phyloP scores from a whole-genome alignment of 1,140 invertebrate species.

The Pseudomyrmex cubaensis region DNA sequence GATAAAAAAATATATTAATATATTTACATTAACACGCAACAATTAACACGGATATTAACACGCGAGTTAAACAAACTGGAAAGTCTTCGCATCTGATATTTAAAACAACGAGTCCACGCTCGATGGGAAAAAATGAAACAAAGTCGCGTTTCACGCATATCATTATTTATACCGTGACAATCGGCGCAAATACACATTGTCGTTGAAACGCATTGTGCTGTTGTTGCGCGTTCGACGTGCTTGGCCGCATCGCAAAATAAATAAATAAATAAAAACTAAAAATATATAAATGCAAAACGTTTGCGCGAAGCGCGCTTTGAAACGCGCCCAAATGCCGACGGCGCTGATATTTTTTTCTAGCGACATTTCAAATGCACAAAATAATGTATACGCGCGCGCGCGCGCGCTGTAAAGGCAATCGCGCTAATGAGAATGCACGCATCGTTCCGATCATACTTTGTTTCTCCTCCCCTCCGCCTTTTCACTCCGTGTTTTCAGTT shows the following conservation, averaged over 20 bases:
- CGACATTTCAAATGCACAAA: neutral
- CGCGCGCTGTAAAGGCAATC: constrained; percentile 33
- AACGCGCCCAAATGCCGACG: neutral
- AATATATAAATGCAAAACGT: neutral
- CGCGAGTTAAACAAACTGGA: too few relatives aligned
- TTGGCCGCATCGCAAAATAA: constrained; percentile 29
- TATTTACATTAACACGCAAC: too few relatives aligned
- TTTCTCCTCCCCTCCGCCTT: too few relatives aligned
- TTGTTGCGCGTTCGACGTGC: constrained; percentile 7
- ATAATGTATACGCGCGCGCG: neutral
- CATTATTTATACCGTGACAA: constrained; percentile 13
- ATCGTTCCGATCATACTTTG: neutral
- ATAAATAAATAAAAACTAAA: too few relatives aligned
- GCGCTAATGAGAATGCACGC: constrained; percentile 31
- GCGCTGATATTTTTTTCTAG: constrained; percentile 28
- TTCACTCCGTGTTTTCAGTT: constrained; percentile 13
- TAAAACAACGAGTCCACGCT: too few relatives aligned
- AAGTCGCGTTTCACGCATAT: neutral
- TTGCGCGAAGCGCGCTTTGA: constrained; percentile 20
- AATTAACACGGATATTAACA: too few relatives aligned
- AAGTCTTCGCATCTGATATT: too few relatives aligned
- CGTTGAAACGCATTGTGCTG: constrained; percentile 1
- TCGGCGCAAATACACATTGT: neutral
- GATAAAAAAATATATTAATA: too few relatives aligned
- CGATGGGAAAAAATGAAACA: neutral